Base-by-base conservation (phyloP, 2,797 vertebrate genomes). In the Morus bassanus region DNA sequence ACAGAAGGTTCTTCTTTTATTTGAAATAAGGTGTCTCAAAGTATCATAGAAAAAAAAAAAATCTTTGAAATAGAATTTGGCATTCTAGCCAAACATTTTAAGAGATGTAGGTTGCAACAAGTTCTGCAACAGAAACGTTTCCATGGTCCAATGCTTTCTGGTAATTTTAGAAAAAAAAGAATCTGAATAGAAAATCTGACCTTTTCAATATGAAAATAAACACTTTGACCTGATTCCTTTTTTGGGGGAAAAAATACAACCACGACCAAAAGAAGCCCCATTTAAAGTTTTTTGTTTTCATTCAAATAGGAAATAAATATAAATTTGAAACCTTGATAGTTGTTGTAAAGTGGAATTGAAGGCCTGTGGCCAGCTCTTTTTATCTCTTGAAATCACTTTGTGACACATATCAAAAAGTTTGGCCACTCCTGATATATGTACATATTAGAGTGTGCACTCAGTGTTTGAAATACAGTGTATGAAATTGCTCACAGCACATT, bases 401-500 rank as follows among this genome's bases (percentile, higher is more conserved):
- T 75, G 85, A 89, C 77, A 84, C 17, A 9, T 73, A 88, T 67
- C 69, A 87, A 41, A 86, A 87, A 88, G 65, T 92, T 75, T 80
- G 67, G 63, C 77, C 43, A 78, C 54, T 18, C 27, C 15, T 85
- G 83, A 93, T 92, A 89, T 53, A 90, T 67, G 54, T 78, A 75
- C n/a, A 7, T 51, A 93, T 89, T 85, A 94, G 59, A n/a, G 63
- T 37, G 67, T 60, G 88, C 83, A 79, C 60, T 95, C 83, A 63
- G 41, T 85, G 75, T 93, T 85, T 93, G 95, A 97, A 96, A 93
- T 83, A 35, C 57, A 59, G 37, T 54, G 83, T 91, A 57, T 89
- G 75, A 93, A 93, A 82, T 75, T 88, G 87, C 95, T 89, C 83
- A 91, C 87, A 88, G 92, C 92, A 92, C 56, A 89, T 85, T 91